Evolutionary conservation across 2,888 invertebrate genomes (phyloP), one percentile per base, ranked within the genome.

Genomic region (Drosophila histrio): DNA sequence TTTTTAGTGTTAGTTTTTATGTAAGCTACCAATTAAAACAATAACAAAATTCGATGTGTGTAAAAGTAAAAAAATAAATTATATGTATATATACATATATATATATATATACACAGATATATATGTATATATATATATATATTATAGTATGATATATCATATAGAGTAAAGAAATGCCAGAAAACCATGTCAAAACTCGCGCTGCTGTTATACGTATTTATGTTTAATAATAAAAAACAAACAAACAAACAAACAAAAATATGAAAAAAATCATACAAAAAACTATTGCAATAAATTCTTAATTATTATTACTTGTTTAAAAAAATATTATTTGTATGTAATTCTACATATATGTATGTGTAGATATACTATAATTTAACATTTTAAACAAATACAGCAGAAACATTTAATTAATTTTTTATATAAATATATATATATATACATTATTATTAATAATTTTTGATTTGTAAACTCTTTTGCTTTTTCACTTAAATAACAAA

Each of bases 1-100:
- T 90, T 90, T 90, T 89, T 90, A 90, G 89, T 83, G 79, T 83
- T 85, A 90, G 90, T 82, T 83, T 77, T 84, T 84, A 77, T 73
- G 69, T 83, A 77, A 87, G 79, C 70, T 64, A 77, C 54, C 50
- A 61, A 79, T 67, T 64, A 81, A 72, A 73, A 59, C 56, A 70
- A 61, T 60, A 61, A 64, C 8, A 69, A 65, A 62, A 67, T 21
- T 58, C 21, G 44, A 74, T 77, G 77, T 71, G 78, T 73, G 74
- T 74, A 70, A 66, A 73, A 77, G 43, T 44, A 60, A 60, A 44
- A 41, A 53, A 59, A 54, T 21, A 50, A 46, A 64, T 52, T n/a
- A 32, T 13, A 26, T 28, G 38, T 30, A 30, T 19, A 53, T 15
- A 26, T 41, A 57, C 11, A 61, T 61, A 57, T 36, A 49, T 54